Evolutionary conservation across 2,797 vertebrate species (phyloP).

Genomic region (Nyctibius grandis): DNA sequence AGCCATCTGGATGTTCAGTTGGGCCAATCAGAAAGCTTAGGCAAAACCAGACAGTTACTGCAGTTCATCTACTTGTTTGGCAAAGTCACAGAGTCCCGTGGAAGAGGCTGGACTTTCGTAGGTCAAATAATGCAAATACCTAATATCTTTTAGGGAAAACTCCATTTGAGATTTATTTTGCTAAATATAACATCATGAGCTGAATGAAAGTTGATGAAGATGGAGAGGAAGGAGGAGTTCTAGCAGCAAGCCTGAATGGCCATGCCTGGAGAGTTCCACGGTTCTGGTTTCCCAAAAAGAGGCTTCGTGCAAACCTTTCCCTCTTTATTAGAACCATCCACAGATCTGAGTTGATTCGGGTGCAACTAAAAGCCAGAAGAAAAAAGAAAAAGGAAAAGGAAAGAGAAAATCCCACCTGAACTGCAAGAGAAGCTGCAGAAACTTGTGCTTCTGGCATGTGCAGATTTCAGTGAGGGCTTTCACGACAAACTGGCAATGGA

Average conservation of each 20-base stretch:
- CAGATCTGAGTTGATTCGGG: not conserved
- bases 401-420: not conserved
- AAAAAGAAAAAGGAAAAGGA: not conserved
- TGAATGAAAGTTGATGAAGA: not conserved
- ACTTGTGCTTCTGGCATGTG: not conserved
- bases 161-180: not conserved
- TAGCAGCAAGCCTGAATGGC: not conserved
- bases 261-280: fast-evolving
- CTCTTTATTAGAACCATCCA: not conserved
- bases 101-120: not conserved
- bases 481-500: not conserved
- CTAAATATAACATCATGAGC: not conserved
- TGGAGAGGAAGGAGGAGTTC: not conserved
- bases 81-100: not conserved
- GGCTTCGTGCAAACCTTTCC: not conserved
- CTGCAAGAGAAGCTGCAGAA: not conserved
- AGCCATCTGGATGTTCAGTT: not conserved
- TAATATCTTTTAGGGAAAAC: not conserved
- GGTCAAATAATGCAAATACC: not conserved
- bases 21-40: not conserved
- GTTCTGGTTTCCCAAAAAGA: not conserved
- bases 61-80: not conserved
- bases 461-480: not conserved
- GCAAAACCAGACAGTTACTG: not conserved
- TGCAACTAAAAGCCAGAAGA: not conserved